Evolutionary conservation across 2,797 vertebrate species (phyloP).

Genomic region (Dendrocincla tyrannina): DNA sequence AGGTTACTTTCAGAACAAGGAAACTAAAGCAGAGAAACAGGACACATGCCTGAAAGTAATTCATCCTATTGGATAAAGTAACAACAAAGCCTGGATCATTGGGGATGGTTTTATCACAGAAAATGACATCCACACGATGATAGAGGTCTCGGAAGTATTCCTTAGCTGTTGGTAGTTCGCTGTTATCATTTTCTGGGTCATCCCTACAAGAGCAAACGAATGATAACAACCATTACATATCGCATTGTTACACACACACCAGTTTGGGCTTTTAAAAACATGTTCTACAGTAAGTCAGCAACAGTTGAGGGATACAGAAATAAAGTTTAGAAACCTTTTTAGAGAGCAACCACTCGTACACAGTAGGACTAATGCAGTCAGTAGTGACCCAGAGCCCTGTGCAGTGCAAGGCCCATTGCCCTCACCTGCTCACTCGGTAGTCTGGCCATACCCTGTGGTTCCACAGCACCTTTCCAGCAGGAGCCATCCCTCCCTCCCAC

Average conservation of each 20-base stretch:
- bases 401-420: accelerated
- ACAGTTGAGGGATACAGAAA: neutral
- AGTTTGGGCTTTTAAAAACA: neutral
- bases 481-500: neutral
- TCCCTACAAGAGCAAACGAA: conserved; percentile 80
- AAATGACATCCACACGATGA: conserved; percentile 98
- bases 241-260: neutral
- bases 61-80: conserved; percentile 99
- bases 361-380: neutral
- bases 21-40: neutral
- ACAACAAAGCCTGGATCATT: conserved; percentile 98
- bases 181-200: conserved; percentile 96
- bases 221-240: neutral
- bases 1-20: neutral
- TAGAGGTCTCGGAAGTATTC: conserved; percentile 99
- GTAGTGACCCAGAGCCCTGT: neutral
- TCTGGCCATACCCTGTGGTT: neutral
- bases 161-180: conserved; percentile 95
- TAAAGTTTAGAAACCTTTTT: neutral
- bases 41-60: conserved; percentile 93
- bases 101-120: conserved; percentile 99
- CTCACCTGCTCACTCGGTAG: neutral
- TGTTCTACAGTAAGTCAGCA: neutral
- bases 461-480: neutral
- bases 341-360: neutral